A percentile compares a stretch with the other conserved stretches of the same genome.
phyloP scores from a whole-genome alignment of 2,797 vertebrate genomes.

The Anguilla pacifica region DNA sequence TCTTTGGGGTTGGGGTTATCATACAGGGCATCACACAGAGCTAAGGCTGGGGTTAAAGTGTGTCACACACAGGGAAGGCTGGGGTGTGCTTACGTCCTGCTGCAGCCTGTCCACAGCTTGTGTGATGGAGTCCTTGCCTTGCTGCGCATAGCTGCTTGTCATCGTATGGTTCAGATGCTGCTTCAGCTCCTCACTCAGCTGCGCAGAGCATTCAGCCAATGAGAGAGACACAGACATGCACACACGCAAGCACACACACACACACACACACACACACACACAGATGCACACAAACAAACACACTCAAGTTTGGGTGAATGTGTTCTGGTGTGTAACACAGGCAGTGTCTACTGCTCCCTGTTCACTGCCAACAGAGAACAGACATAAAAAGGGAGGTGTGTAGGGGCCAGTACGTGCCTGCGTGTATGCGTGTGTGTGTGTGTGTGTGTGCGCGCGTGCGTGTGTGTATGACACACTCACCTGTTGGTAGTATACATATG shows the following conservation, averaged over 20 bases:
- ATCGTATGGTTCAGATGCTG: conserved; percentile 80
- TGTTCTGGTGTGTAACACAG: background rate
- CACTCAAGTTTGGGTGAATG: background rate
- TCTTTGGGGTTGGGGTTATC: background rate
- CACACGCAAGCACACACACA: background rate
- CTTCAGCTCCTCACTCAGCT: conserved; percentile 85
- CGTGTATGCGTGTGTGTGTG: background rate
- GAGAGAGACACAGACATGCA: background rate
- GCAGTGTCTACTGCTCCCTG: background rate
- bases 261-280: too few species aligned
- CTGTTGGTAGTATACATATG: conserved; percentile 85
- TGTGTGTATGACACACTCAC: conserved; percentile 61
- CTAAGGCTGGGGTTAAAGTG: background rate
- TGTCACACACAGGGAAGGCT: background rate
- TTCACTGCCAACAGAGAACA: background rate
- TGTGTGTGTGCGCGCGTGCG: background rate
- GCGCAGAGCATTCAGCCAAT: conserved; percentile 28
- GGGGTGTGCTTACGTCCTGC: conserved; percentile 75
- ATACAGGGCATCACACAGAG: too few species aligned
- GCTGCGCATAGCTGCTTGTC: conserved; percentile 77
- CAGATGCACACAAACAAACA: background rate
- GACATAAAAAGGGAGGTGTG: background rate
- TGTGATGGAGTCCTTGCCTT: conserved; percentile 72
- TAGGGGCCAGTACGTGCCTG: background rate
- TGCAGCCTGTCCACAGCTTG: conserved; percentile 79